Conservation (phyloP, 2,113 vertebrate species). For the Anolis carolinensis region DNA sequence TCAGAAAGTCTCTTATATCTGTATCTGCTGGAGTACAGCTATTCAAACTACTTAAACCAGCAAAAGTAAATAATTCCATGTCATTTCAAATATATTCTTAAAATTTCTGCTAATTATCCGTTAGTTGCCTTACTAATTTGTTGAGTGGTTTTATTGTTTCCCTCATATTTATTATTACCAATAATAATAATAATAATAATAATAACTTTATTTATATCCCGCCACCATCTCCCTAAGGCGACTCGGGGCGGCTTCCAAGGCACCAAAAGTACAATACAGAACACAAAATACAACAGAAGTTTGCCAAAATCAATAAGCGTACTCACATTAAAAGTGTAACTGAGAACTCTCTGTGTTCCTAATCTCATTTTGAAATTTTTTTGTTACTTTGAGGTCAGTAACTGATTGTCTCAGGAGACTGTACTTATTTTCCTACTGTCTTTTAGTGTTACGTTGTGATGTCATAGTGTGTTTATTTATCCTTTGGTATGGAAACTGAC, state of each 20-base stretch:
- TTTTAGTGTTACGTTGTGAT: background rate
- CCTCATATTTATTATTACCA: no score
- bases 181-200: no score
- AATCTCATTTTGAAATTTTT: background rate
- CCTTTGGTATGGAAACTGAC: background rate
- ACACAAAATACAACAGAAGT: no score
- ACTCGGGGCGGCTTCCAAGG: no score
- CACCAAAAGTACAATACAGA: no score
- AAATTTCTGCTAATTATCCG: constrained; percentile 66
- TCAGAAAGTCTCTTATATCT: constrained; percentile 40
- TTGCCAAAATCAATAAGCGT: no score
- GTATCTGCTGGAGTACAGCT: constrained; percentile 42
- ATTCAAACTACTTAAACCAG: constrained; percentile 59
- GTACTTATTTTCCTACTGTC: background rate
- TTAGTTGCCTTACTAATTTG: constrained; percentile 55
- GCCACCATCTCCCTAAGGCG: no score
- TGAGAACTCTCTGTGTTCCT: background rate
- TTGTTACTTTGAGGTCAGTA: background rate
- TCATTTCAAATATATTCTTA: constrained; percentile 66
- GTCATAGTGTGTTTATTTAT: background rate
- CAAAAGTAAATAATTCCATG: constrained; percentile 61
- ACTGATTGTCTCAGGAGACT: background rate
- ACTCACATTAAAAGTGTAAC: background rate
- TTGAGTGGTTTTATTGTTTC: constrained; percentile 64
- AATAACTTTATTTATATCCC: no score